Base-by-base conservation (phyloP, 1,140 invertebrate species). In the Dendroctonus valens region DNA sequence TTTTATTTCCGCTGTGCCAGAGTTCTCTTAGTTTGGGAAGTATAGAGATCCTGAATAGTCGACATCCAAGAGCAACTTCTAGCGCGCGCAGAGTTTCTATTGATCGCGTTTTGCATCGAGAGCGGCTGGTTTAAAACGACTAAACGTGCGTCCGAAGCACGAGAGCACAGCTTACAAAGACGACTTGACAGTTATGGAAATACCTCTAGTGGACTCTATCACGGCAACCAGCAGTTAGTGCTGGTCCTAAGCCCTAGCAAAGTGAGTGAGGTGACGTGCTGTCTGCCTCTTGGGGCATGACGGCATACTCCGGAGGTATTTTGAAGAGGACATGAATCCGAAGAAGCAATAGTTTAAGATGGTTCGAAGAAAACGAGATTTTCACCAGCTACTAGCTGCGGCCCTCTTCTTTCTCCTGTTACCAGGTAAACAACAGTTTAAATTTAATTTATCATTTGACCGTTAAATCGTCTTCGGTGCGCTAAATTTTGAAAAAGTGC, bases 251-350 rank as follows among this genome's bases (percentile, higher is more conserved):
- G 54, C 54, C 54, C 38, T 41, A 9, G 41, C 42, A 12, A 57
- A 57, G 54, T 57, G 40, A 57, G 54, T 57, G 54, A 57, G 40
- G 54, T 57, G 54, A n/a, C 40, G 54, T 57, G 54, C 52, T 54
- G 52, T 54, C 52, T 37, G 52, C 52, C 38, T 57, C 12, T 41
- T 12, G 11, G 54, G 40, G 40, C 40, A 57, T 57, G 39, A 57
- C 40, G 54, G 54, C 54, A 57, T 57, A 54, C 52, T 57, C 40
- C 38, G 54, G 54, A 57, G 12, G 54, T 57, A 14, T 57, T 38
- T 41, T 57, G 54, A 57, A 41, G 26, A 54, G 52, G 54, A 41
- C 39, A 57, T 57, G 54, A 57, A 41, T 15, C 5, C n/a, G 54
- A 41, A 26, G 26, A 26, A 26, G 26, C 26, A 26, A 26, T 26